Evolutionary conservation across 2,797 vertebrate genomes (phyloP), one percentile per base, ranked within the genome.

Genomic region (Iguana delicatissima): DNA sequence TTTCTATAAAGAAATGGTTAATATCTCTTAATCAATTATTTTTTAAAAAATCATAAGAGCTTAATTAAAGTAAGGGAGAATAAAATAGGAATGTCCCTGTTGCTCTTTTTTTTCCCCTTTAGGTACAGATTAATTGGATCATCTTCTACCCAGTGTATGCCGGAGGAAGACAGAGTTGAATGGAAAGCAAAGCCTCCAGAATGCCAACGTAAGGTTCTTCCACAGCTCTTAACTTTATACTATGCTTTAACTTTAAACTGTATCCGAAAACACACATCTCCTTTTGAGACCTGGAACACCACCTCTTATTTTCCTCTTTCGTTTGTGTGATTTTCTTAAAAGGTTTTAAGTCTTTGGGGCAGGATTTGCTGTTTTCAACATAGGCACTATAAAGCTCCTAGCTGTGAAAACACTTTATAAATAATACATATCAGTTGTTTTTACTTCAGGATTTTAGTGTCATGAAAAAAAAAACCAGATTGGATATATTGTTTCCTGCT

Each of bases 81-180:
- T 26, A 50, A 35, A n/a, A 52, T 57, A 82, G 6, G 1, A n/a
- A 16, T 38, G 8, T 87, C 22, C 73, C 5, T 38, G 6, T 38
- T 16, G 57, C 13, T 67, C 55, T 24, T 64, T 32, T 42, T 22
- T 35, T 29, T 3, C 86, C 85, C 38, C 32, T 91, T 88, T 87
- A 96, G 96, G 87, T 96, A 93, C 73, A 84, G 0, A 52, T 89
- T 96, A 89, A 5, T 81, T 8, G 96, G 96, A 13, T 1, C 0
- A 50, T 0, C 13, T 32, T 89, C 42, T 72, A 76, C 1, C 67
- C 74, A 10, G 73, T 96, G 96, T 87, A 0, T 1, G 3, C 0
- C 32, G 18, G 0, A 0, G 0, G 89, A 0, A 3, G 8, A 16
- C 0, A 1, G 0, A 46, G 90, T 95, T 29, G 18, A 0, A 0